phyloP scores from a whole-genome alignment of 2,113 vertebrate species.

The Dicaeum eximium region DNA sequence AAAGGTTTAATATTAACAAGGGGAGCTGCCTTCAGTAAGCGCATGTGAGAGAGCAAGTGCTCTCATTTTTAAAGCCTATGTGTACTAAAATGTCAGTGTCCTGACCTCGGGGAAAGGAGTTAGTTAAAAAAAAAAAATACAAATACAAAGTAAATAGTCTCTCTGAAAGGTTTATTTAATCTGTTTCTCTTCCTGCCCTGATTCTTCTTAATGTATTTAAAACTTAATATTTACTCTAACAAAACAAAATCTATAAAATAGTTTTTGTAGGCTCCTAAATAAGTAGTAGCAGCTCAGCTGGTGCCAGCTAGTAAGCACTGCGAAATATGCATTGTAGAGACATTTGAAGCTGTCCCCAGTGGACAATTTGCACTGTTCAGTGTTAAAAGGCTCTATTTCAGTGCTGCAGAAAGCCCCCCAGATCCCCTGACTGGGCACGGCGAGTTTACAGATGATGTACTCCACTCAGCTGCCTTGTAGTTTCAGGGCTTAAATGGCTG shows the following conservation, averaged over 20 bases:
- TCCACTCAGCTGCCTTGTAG: slow-evolving; percentile 34
- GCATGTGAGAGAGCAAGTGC: neutral
- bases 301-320: slow-evolving; percentile 60
- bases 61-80: slow-evolving; percentile 53
- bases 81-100: slow-evolving; percentile 55
- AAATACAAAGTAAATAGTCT: slow-evolving; percentile 57
- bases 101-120: slow-evolving; percentile 32
- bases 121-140: neutral
- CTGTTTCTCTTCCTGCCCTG: slow-evolving; percentile 42
- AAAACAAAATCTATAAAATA: slow-evolving; percentile 56
- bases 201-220: slow-evolving; percentile 70
- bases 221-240: slow-evolving; percentile 57
- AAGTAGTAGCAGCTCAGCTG: slow-evolving; percentile 58
- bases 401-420: slow-evolving; percentile 50
- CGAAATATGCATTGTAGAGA: slow-evolving; percentile 60
- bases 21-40: slow-evolving; percentile 52
- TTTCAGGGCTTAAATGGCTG: slow-evolving; percentile 63
- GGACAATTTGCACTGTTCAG: slow-evolving; percentile 68
- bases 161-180: slow-evolving; percentile 63
- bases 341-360: slow-evolving; percentile 70
- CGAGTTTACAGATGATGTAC: slow-evolving; percentile 65
- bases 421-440: slow-evolving; percentile 50
- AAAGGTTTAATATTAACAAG: slow-evolving; percentile 74
- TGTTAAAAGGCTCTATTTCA: slow-evolving; percentile 71
- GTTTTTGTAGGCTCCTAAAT: slow-evolving; percentile 60